Percentiles rank a stretch among this genome's conserved stretches.
phyloP scores from a whole-genome alignment of 2,113 vertebrate genomes.

The Columba janthina region DNA sequence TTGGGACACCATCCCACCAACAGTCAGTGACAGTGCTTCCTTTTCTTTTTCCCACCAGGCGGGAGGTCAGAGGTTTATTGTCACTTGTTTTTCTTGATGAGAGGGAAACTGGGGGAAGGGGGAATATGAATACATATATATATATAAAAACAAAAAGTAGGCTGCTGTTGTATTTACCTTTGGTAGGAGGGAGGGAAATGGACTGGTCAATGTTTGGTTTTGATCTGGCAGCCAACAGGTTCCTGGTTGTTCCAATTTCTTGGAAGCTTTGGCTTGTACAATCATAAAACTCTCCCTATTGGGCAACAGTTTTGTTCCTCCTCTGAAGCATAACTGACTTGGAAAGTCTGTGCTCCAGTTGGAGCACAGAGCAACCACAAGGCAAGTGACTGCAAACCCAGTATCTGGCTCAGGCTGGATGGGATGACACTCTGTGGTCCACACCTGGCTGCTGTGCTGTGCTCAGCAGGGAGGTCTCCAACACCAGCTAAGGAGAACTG shows the following conservation, averaged over 20 bases:
- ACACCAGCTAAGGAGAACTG: not conserved
- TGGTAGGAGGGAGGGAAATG: not conserved
- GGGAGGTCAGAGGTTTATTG: not conserved
- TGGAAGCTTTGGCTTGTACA: not conserved
- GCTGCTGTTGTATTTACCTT: not conserved
- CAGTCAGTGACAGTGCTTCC: not conserved
- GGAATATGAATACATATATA: too few relatives aligned
- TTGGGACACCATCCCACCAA: not conserved
- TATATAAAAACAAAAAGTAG: not conserved
- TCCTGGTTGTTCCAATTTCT: not conserved
- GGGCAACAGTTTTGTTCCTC: not conserved
- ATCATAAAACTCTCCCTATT: not conserved
- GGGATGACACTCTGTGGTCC: too few relatives aligned
- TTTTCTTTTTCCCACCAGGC: not conserved
- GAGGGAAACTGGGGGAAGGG: not conserved
- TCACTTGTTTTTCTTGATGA: not conserved
- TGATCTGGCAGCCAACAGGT: not conserved
- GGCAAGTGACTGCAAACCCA: not conserved
- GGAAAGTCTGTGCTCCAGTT: not conserved
- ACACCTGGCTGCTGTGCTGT: not conserved
- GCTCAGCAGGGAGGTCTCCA: not conserved
- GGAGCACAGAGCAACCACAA: not conserved
- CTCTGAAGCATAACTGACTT: not conserved
- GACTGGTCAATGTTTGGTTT: not conserved
- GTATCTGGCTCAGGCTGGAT: accelerated